phyloP scores from a whole-genome alignment of 2,113 vertebrate genomes.

The Bufo gargarizans region DNA sequence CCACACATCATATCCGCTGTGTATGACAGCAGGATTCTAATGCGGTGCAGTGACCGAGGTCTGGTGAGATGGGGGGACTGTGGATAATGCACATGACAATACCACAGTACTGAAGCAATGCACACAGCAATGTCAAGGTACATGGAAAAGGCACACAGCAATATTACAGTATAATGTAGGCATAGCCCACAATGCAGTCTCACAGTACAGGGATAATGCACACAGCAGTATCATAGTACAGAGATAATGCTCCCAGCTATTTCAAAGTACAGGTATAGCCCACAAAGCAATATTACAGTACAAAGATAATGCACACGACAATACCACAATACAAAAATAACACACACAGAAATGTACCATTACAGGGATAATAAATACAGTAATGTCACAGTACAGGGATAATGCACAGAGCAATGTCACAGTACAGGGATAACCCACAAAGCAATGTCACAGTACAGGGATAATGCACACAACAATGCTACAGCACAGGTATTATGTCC shows the following conservation, averaged over 20 bases:
- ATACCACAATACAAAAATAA: background rate
- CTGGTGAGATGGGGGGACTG: too few species aligned
- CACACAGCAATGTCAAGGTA: too few species aligned
- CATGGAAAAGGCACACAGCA: too few species aligned
- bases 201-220: background rate
- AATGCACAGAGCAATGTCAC: background rate
- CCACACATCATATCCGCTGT: too few species aligned
- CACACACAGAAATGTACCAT: background rate
- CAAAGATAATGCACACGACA: background rate
- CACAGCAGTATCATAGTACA: background rate
- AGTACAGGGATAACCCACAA: background rate
- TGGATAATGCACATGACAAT: too few species aligned
- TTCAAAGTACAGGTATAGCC: too few species aligned
- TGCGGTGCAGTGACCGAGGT: too few species aligned
- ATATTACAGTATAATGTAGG: too few species aligned
- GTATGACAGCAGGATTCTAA: too few species aligned
- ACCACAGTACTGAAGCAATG: too few species aligned
- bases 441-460: background rate
- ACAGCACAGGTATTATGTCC: too few species aligned
- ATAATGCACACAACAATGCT: background rate
- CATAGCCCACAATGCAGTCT: too few species aligned
- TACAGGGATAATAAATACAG: background rate
- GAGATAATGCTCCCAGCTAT: background rate
- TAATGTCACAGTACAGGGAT: background rate
- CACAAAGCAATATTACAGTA: background rate